phyloP scores from a whole-genome alignment of 1,140 invertebrate species.

The Zaprionus ornatus region DNA sequence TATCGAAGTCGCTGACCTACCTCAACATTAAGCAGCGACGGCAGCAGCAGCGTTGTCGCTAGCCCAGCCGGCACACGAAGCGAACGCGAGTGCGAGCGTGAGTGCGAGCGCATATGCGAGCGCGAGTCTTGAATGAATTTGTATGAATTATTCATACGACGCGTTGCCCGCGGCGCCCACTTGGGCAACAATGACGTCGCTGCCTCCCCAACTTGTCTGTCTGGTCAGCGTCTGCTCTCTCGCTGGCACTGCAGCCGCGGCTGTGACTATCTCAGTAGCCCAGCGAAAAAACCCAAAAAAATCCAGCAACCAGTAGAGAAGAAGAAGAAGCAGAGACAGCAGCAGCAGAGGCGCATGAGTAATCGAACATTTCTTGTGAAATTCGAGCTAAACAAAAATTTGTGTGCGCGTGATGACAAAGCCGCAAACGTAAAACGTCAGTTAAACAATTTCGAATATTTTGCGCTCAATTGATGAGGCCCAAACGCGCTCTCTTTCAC shows the following conservation, averaged over 20 bases:
- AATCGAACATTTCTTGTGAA: slow-evolving; percentile 78
- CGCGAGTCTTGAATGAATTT: slow-evolving; percentile 52
- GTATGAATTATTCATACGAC: slow-evolving; percentile 64
- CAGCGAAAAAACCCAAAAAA: slow-evolving; percentile 23
- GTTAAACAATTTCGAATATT: slow-evolving; percentile 22
- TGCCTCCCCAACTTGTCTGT: slow-evolving; percentile 36
- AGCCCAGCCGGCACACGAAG: neutral
- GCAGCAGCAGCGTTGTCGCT: neutral
- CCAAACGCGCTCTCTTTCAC: slow-evolving; percentile 25
- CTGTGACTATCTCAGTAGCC: neutral
- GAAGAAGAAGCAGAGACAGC: neutral
- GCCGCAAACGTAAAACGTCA: slow-evolving; percentile 17
- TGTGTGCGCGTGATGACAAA: slow-evolving; percentile 47
- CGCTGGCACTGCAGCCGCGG: slow-evolving; percentile 17
- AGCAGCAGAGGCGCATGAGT: slow-evolving; percentile 51
- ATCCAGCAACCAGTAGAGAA: neutral
- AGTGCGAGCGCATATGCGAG: neutral
- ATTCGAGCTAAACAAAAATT: slow-evolving; percentile 51
- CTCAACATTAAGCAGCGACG: slow-evolving; percentile 39
- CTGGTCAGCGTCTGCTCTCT: slow-evolving; percentile 35
- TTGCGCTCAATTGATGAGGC: slow-evolving; percentile 40
- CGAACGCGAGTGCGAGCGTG: neutral
- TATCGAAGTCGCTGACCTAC: slow-evolving; percentile 77
- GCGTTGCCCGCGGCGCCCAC: slow-evolving; percentile 38
- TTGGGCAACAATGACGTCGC: slow-evolving; percentile 39